Base-by-base conservation (phyloP, 2,888 invertebrate genomes). In the Netelia inedita region DNA sequence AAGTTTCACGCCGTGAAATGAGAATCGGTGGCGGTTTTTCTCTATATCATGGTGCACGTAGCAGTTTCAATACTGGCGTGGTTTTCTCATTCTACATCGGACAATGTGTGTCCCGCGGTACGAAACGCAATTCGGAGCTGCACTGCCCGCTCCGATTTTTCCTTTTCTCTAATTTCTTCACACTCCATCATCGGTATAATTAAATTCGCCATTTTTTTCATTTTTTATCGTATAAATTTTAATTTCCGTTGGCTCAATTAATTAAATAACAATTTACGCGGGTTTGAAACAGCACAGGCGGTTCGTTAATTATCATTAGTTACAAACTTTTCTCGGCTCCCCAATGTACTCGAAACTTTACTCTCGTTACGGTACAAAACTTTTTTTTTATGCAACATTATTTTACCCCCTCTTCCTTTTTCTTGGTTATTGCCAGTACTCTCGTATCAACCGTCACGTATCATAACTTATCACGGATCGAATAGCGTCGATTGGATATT, bases 151-250 rank as follows among this genome's bases (percentile, higher is more conserved):
- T 35, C 1, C 8, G 10, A 46, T 43, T 65, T 41, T 65, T 65
- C 41, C n/a, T 65, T 50, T 46, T 63, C 57, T 41, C 21, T 35
- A 11, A 41, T 43, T 41, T 43, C 5, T 72, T 72, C 43, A 11
- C 57, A 19, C 43, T 43, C 19, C 59, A 41, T 59, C 35, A 72
- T 72, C 57, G 57, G 19, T 10, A 21, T 59, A 59, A 59, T 55
- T 59, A 72, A 55, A 53, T 43, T 76, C 66, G 35, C 16, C 3
- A 55, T 2, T 23, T n/a, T 11, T 55, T 28, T 2, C 28, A 3
- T 55, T 66, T 19, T 59, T 19, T 59, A 59, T 35, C 35, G 10
- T 10, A 11, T 21, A 59, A 19, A 59, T 55, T 55, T 75, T 61
- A 61, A 41, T 21, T 65, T 65, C 65, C 46, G 28, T 2, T 23